phyloP scores from a whole-genome alignment of 1,140 invertebrate genomes.

The Amyelois transitella region DNA sequence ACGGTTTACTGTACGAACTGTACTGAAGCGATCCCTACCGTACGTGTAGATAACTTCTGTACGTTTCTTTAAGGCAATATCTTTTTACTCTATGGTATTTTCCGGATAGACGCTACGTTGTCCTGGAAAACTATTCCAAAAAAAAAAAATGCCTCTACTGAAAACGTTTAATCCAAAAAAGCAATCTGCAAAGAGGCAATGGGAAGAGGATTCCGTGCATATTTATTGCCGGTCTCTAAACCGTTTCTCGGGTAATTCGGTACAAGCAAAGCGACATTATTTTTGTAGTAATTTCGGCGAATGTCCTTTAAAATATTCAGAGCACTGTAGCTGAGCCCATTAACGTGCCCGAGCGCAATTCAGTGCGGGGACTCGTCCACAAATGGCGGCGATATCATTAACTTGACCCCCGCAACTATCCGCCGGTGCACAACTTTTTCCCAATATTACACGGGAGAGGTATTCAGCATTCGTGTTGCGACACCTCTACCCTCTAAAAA shows the following conservation, averaged over 20 bases:
- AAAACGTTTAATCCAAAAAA: conserved; percentile 60
- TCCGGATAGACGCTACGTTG: neutral
- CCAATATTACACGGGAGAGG: conserved; percentile 63
- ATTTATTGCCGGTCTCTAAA: conserved; percentile 67
- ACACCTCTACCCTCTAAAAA: conserved; percentile 19
- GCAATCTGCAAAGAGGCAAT: conserved; percentile 62
- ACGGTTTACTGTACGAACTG: conserved; percentile 42
- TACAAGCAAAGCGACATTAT: conserved; percentile 71
- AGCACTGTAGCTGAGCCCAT: conserved; percentile 65
- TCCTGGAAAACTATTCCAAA: neutral
- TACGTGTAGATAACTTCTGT: conserved; percentile 36
- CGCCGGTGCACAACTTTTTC: conserved; percentile 62
- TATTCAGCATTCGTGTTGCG: conserved; percentile 29
- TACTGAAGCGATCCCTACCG: conserved; percentile 45
- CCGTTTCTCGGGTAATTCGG: conserved; percentile 69
- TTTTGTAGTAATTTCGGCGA: conserved; percentile 73
- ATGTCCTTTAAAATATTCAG: conserved; percentile 74
- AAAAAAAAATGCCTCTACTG: conserved; percentile 9
- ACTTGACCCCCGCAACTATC: conserved; percentile 70
- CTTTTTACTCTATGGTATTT: too few relatives aligned
- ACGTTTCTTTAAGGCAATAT: conserved; percentile 6
- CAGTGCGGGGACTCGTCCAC: conserved; percentile 57
- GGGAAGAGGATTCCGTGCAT: conserved; percentile 63
- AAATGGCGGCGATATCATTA: conserved; percentile 72
- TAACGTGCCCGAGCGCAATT: conserved; percentile 70